phyloP scores from a whole-genome alignment of 2,888 invertebrate species.

The Eristalis pertinax region DNA sequence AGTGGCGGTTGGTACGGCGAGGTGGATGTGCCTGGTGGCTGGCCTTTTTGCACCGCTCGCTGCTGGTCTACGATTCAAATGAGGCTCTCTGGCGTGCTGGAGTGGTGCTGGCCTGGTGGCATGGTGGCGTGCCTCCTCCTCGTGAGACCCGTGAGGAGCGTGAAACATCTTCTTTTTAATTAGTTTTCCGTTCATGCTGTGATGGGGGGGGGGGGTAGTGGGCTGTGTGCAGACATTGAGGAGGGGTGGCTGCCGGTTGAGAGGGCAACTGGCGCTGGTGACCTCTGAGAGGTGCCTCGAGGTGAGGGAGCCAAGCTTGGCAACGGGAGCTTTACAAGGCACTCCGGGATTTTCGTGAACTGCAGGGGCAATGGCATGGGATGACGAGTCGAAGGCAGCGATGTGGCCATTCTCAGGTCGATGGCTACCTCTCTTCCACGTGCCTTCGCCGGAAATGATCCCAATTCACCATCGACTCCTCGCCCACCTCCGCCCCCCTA shows the following conservation, averaged over 20 bases:
- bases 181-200: slow-evolving; percentile 15
- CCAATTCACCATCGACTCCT: too few relatives aligned
- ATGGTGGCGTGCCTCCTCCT: background rate
- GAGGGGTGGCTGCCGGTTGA: background rate
- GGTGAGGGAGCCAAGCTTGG: too few relatives aligned
- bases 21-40: slow-evolving; percentile 12
- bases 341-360: too few relatives aligned
- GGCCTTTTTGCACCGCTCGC: slow-evolving; percentile 14
- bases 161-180: slow-evolving; percentile 42
- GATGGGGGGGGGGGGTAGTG: background rate
- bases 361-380: too few relatives aligned
- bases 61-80: slow-evolving; percentile 54
- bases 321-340: too few relatives aligned
- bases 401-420: too few relatives aligned
- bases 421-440: too few relatives aligned
- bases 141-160: slow-evolving; percentile 16
- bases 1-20: background rate
- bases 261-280: background rate
- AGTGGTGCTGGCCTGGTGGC: background rate
- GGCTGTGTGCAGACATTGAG: background rate
- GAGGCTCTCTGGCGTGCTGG: background rate
- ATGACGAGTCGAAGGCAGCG: too few relatives aligned
- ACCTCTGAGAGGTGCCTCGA: background rate
- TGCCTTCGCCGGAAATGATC: too few relatives aligned
- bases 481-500: too few relatives aligned